These are phyloP conservation scores for Dolichoris vasculosae DNA, from an alignment of 1,140 invertebrate genomes.

Conservation along the genomic window DNA sequence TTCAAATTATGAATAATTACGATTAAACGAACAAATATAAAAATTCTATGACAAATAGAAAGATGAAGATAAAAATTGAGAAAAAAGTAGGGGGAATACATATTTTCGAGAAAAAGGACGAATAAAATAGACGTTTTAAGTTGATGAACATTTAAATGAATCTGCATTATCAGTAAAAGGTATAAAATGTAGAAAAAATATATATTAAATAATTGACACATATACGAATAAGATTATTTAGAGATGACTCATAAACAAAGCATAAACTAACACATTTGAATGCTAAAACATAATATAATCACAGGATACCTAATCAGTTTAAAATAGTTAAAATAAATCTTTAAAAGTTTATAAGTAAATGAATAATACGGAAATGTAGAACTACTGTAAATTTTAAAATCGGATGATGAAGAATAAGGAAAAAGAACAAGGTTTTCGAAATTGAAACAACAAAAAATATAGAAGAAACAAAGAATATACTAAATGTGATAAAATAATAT, in stretches of 20 bases:
- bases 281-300: too few relatives aligned
- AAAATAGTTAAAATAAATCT: too few relatives aligned
- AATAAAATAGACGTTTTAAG: neutral
- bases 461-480: too few relatives aligned
- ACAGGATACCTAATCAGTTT: too few relatives aligned
- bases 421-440: too few relatives aligned
- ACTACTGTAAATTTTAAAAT: too few relatives aligned
- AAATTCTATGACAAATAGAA: neutral
- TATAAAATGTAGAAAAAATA: neutral
- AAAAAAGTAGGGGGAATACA: neutral
- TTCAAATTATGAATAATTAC: neutral
- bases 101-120: neutral
- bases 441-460: too few relatives aligned
- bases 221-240: neutral
- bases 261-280: too few relatives aligned
- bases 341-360: too few relatives aligned
- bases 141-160: neutral
- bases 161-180: neutral
- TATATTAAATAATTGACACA: neutral
- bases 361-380: too few relatives aligned
- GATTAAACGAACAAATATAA: neutral
- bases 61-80: neutral
- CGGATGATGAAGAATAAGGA: too few relatives aligned
- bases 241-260: neutral
- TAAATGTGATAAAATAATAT: too few relatives aligned